Percentiles rank a stretch among this genome's conserved stretches.
Conservation (phyloP, 1,140 invertebrate species). For the Tribolium madens region DNA sequence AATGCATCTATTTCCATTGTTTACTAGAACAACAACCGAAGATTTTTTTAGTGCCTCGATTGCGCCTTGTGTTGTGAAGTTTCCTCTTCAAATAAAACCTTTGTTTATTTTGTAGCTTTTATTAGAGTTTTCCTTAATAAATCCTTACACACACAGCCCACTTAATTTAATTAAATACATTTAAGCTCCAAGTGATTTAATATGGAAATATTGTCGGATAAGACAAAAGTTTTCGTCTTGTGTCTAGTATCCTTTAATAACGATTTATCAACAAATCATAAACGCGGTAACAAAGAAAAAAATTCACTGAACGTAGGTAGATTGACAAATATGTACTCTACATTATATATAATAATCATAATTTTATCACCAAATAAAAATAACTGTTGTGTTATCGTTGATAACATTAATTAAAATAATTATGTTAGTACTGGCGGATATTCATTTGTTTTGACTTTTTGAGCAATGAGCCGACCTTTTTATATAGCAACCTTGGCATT, state of each 20-base stretch:
- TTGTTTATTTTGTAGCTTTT: not conserved
- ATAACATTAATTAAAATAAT: too few species aligned
- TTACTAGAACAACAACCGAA: not conserved
- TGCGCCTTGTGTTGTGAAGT: not conserved
- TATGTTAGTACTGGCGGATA: too few species aligned
- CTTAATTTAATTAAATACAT: too few species aligned
- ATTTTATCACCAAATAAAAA: too few species aligned
- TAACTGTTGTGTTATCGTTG: too few species aligned
- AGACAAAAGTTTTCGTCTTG: not conserved
- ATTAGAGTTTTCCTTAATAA: not conserved
- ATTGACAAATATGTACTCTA: not conserved
- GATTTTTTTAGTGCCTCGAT: not conserved
- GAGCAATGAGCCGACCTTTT: too few species aligned
- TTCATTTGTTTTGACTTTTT: too few species aligned
- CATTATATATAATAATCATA: too few species aligned
- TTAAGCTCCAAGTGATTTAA: not conserved
- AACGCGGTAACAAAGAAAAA: not conserved
- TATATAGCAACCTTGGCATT: too few species aligned
- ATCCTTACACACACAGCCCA: not conserved
- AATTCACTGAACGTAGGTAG: not conserved
- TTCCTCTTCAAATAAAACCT: not conserved
- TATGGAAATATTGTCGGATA: too few species aligned
- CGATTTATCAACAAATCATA: not conserved
- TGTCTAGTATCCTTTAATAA: not conserved
- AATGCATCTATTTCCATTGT: not conserved